Percentiles rank a stretch among this genome's conserved stretches.
phyloP scores from a whole-genome alignment of 2,113 vertebrate species.

The Machaerirhynchus nigripectus region DNA sequence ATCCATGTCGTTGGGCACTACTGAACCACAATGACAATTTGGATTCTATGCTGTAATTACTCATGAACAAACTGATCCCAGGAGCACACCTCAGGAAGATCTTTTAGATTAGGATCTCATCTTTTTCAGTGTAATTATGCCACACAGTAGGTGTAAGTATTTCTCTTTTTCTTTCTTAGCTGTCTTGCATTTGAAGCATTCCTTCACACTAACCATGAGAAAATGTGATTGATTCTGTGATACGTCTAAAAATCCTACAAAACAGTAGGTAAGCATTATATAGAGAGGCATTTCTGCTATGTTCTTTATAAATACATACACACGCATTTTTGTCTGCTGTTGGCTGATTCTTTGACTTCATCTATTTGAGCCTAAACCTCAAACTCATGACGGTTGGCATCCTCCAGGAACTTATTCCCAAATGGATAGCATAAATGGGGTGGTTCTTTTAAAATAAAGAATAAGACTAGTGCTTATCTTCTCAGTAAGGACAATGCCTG shows the following conservation, averaged over 20 bases:
- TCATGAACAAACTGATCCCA: not conserved
- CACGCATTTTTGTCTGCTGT: not conserved
- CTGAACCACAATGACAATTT: not conserved
- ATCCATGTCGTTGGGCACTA: rapidly evolving
- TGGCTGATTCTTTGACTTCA: not conserved
- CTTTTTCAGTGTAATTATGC: not conserved
- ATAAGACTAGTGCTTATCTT: not conserved
- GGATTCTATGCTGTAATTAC: not conserved
- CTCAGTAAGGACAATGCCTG: not conserved
- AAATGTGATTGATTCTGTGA: not conserved
- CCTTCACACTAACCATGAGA: not conserved
- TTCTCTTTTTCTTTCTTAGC: not conserved
- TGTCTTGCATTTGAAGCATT: not conserved
- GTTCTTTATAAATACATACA: not conserved
- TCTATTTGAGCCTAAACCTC: not conserved
- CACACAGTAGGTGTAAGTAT: not conserved
- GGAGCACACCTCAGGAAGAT: not conserved
- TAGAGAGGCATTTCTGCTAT: not conserved
- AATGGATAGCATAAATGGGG: not conserved
- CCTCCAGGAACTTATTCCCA: not conserved
- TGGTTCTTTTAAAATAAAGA: not conserved
- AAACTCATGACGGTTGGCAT: not conserved
- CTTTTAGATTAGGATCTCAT: not conserved
- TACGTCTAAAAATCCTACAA: not conserved
- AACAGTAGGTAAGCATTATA: not conserved